Evolutionary conservation across 2,797 vertebrate genomes (phyloP).

Genomic region (Arctocebus calabarensis): DNA sequence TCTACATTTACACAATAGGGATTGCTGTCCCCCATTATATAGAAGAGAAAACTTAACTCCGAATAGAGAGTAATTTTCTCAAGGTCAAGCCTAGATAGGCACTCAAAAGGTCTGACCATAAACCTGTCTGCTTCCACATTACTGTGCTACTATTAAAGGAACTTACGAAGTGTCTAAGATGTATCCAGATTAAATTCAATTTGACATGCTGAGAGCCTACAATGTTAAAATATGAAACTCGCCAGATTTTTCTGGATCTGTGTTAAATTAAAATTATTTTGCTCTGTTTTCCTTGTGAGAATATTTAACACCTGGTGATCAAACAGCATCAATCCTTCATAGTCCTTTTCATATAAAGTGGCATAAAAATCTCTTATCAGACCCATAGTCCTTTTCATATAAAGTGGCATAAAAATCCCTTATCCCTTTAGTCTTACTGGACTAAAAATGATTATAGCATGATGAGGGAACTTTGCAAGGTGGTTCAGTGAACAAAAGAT

Average conservation of each 20-base stretch:
- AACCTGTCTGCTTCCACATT: not conserved
- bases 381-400: not conserved
- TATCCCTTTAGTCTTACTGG: not conserved
- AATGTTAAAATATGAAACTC: not conserved
- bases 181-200: not conserved
- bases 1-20: not conserved
- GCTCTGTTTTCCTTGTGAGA: not conserved
- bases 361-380: not conserved
- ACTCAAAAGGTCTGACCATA: not conserved
- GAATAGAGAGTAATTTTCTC: not conserved
- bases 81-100: not conserved
- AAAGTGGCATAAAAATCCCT: not conserved
- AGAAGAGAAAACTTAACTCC: not conserved
- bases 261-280: not conserved
- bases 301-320: not conserved
- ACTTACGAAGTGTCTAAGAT: not conserved
- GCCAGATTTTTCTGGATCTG: not conserved
- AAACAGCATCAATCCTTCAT: not conserved
- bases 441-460: not conserved
- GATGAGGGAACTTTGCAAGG: not conserved
- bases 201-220: not conserved
- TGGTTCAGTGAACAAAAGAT: not conserved
- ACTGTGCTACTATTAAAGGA: not conserved
- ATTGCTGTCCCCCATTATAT: not conserved
- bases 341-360: not conserved